Conservation (phyloP, 2,888 invertebrate genomes). For the Vannuccia rotundouncinata region DNA sequence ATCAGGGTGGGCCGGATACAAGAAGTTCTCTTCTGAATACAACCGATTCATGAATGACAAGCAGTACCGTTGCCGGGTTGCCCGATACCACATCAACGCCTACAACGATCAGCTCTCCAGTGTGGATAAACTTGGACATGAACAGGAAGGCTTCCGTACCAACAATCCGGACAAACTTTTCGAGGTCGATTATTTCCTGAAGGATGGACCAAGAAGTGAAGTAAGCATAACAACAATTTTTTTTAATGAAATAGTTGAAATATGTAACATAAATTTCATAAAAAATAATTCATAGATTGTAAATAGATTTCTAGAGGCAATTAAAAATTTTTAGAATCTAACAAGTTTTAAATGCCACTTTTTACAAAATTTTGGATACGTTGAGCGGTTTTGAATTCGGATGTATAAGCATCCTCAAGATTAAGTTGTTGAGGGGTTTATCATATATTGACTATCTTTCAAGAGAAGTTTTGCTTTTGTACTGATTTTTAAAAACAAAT, state of each 20-base stretch:
- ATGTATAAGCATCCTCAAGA: no score
- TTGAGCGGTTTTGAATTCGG: no score
- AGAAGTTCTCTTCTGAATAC: conserved; percentile 7
- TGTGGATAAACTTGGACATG: not conserved
- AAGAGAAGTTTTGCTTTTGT: no score
- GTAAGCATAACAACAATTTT: not conserved
- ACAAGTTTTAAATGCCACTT: no score
- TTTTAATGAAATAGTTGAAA: not conserved
- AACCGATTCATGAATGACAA: conserved; percentile 33
- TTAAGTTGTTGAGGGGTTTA: no score
- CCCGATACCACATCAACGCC: conserved; percentile 29
- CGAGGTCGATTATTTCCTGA: conserved; percentile 35
- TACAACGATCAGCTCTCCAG: conserved; percentile 4
- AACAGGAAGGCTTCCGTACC: conserved; percentile 27
- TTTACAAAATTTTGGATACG: no score
- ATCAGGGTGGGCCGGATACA: conserved; percentile 31
- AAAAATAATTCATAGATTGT: no score
- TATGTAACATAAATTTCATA: no score
- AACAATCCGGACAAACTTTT: conserved; percentile 24
- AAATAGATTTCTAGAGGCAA: no score
- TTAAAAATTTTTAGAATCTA: no score
- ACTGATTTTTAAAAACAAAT: no score
- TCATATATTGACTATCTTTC: no score
- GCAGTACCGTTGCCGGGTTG: conserved; percentile 33
- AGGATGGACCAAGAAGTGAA: not conserved